Conservation (phyloP, 2,113 vertebrate genomes). For the Hylia prasina region DNA sequence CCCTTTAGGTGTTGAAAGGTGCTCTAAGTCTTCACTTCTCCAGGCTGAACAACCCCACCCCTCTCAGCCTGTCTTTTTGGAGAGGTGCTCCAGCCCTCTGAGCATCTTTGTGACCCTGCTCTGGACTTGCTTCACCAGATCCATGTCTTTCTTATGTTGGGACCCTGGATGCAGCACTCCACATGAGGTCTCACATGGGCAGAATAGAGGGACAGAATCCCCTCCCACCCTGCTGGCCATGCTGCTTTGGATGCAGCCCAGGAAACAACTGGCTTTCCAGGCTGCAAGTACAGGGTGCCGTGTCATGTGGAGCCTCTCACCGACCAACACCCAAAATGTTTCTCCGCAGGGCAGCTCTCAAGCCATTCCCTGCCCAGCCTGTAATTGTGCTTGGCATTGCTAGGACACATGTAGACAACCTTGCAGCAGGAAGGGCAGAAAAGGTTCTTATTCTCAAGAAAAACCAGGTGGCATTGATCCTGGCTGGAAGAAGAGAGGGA, state of each 20-base stretch:
- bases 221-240: neutral
- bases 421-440: neutral
- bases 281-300: fast-evolving
- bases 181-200: neutral
- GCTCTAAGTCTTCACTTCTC: neutral
- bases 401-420: neutral
- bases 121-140: neutral
- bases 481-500: neutral
- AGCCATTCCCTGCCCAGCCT: neutral
- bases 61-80: neutral
- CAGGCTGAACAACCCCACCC: neutral
- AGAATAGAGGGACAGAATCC: neutral
- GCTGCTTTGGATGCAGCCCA: neutral
- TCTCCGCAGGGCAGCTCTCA: neutral
- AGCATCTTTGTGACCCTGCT: neutral
- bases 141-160: fast-evolving
- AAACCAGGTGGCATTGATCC: neutral
- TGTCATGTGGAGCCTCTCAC: neutral
- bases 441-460: neutral
- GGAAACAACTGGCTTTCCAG: neutral
- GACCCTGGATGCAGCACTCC: neutral
- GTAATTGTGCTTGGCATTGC: neutral
- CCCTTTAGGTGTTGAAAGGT: neutral
- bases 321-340: neutral
- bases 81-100: neutral